A percentile compares a stretch with the other conserved stretches of the same genome.
phyloP scores from a whole-genome alignment of 2,113 vertebrate species.

The Microtus oregoni region DNA sequence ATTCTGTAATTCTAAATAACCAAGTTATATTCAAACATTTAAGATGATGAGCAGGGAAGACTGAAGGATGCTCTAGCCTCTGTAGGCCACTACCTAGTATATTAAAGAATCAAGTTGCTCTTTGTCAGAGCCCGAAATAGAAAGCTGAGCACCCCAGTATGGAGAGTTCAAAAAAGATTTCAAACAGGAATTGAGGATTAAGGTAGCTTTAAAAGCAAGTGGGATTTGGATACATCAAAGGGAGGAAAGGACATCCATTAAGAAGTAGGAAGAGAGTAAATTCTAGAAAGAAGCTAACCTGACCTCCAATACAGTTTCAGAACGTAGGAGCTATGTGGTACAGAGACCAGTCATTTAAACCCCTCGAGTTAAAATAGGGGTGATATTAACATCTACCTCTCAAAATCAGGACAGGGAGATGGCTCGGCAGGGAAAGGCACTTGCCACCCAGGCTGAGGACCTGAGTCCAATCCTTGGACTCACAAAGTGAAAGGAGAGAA shows the following conservation, averaged over 20 bases:
- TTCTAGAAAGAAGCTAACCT: slow-evolving; percentile 7
- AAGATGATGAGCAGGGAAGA: background rate
- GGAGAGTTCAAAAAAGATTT: background rate
- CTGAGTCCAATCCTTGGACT: background rate
- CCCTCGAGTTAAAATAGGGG: background rate
- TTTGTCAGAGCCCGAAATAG: background rate
- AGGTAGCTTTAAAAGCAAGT: slow-evolving; percentile 25
- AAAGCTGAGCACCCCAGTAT: background rate
- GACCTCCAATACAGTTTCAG: background rate
- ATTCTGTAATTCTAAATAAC: slow-evolving; percentile 6
- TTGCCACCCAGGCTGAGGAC: background rate
- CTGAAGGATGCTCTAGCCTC: background rate
- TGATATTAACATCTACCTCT: background rate
- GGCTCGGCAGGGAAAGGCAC: background rate
- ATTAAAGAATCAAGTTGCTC: background rate
- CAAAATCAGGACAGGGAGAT: background rate
- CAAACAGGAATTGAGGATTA: background rate
- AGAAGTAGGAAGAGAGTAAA: background rate
- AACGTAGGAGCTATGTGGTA: background rate
- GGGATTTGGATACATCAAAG: slow-evolving; percentile 2
- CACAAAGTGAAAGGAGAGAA: background rate
- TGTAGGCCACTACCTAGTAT: background rate
- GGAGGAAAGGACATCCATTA: slow-evolving; percentile 12
- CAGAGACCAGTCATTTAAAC: background rate
- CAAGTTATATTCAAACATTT: slow-evolving; percentile 3